Evolutionary conservation across 2,888 invertebrate genomes (phyloP), one percentile per base, ranked within the genome.

Genomic region (Tetrapedia diversipes): DNA sequence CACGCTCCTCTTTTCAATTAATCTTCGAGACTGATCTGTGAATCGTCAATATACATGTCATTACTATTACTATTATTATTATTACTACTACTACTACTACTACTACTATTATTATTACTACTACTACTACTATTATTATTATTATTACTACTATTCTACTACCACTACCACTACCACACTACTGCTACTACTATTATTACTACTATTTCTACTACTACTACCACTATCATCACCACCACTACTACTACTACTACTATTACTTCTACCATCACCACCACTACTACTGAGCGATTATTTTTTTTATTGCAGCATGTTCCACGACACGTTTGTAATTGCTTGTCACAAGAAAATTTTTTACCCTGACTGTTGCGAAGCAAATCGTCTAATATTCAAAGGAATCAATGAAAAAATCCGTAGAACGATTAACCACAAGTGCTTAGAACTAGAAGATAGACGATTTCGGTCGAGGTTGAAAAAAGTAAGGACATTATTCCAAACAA

Each of bases 331-430:
- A 32, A 41, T 22, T 10, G 11, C 29, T 16, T 16, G 53, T 10
- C 16, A 8, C 7, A 29, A 37, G 16, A 39, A 54, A 19, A 34
- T 54, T 47, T 19, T 47, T 56, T 34, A 6, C 32, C 3, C 27
- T 16, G 16, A 57, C 53, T 71, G 68, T 53, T 24, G 8, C 57
- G 41, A 29, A 27, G 11, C 11, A 4, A 14, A 14, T 16, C 8
- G 54, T 39, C 63, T n/a, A 41, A 70, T 49, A 53, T 54, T 54
- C 29, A 51, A 34, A 53, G 2, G 11, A 27, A 37, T 11, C 22
- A 22, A 10, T 27, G 14, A 34, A 39, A 19, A 22, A 54, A 53
- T 22, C 22, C 27, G 14, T n/a, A 4, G 39, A 37, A 49, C 6
- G 0, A 8, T 10, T 14, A 14, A 14, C 8, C n/a, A 8, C 8